Percentiles rank a stretch among this genome's conserved stretches.
Evolutionary conservation across 1,140 invertebrate species (phyloP).

Genomic region (Piezodorus guildinii): DNA sequence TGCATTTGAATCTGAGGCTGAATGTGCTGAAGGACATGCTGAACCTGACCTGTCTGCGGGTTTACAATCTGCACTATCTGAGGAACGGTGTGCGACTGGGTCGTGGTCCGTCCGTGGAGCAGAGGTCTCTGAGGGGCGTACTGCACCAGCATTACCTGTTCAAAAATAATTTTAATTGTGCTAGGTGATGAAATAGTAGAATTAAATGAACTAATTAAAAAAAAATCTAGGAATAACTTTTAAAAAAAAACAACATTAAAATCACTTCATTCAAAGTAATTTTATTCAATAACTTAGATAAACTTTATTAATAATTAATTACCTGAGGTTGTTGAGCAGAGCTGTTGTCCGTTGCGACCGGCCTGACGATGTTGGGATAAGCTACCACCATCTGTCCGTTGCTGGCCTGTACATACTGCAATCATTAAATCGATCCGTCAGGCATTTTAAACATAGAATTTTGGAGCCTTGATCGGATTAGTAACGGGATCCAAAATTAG

Average conservation of each 20-base stretch:
- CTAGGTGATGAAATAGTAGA: no score
- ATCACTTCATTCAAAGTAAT: no score
- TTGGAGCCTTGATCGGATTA: no score
- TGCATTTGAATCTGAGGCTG: slow-evolving; percentile 22
- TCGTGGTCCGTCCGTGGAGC: background rate
- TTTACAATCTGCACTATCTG: slow-evolving; percentile 23
- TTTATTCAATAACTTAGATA: no score
- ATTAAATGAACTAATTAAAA: no score
- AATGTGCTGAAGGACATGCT: slow-evolving; percentile 20
- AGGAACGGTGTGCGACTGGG: slow-evolving; percentile 3
- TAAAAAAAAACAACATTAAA: no score
- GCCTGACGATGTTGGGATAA: slow-evolving; percentile 20
- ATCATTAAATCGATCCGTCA: background rate
- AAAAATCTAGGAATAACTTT: no score
- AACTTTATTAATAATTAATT: background rate
- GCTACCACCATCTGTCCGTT: slow-evolving; percentile 22
- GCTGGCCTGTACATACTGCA: slow-evolving; percentile 21
- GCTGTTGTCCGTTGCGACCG: background rate
- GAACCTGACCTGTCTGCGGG: slow-evolving; percentile 21
- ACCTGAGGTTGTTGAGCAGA: slow-evolving; percentile 5
- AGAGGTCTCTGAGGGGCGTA: slow-evolving; percentile 7
- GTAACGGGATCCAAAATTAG: no score
- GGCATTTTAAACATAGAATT: no score
- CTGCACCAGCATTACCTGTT: slow-evolving; percentile 20
- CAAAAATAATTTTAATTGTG: background rate